A percentile compares a stretch with the other conserved stretches of the same genome.
phyloP scores from a whole-genome alignment of 2,888 invertebrate species.

The Sminthurinus aureus region DNA sequence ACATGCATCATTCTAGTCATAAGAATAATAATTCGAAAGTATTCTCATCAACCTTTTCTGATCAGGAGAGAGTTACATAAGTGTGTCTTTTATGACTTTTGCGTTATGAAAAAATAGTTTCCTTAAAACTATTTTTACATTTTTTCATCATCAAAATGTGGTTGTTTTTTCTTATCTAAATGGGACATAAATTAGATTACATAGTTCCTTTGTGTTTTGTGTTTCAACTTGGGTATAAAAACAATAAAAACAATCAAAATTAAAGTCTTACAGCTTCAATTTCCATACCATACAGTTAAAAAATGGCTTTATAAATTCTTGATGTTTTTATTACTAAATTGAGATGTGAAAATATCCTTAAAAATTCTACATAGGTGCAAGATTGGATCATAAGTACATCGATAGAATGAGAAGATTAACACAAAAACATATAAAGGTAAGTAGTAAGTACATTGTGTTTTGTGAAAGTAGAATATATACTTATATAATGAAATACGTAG shows the following conservation, averaged over 20 bases:
- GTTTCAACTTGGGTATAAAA: not conserved
- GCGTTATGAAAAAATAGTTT: not conserved
- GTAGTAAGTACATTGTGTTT: too few species aligned
- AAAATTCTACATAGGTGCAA: not conserved
- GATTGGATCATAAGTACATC: not conserved
- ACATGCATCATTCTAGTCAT: too few species aligned
- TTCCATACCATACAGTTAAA: not conserved
- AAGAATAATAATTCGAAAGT: too few species aligned
- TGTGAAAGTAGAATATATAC: too few species aligned
- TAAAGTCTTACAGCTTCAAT: not conserved
- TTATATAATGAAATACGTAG: too few species aligned
- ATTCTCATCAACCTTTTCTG: too few species aligned
- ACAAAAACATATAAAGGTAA: too few species aligned
- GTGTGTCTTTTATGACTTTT: not conserved
- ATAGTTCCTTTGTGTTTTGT: not conserved
- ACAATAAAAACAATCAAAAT: not conserved
- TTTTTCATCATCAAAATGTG: not conserved
- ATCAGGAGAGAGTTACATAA: not conserved
- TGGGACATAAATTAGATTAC: not conserved
- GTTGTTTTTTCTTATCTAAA: not conserved
- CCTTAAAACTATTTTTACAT: not conserved
- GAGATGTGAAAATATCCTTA: not conserved
- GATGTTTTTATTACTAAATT: not conserved
- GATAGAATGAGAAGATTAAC: too few species aligned
- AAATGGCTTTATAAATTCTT: not conserved